A percentile compares a stretch with the other conserved stretches of the same genome.
Conservation (phyloP, 2,888 invertebrate species). For the Pheosia tremula region DNA sequence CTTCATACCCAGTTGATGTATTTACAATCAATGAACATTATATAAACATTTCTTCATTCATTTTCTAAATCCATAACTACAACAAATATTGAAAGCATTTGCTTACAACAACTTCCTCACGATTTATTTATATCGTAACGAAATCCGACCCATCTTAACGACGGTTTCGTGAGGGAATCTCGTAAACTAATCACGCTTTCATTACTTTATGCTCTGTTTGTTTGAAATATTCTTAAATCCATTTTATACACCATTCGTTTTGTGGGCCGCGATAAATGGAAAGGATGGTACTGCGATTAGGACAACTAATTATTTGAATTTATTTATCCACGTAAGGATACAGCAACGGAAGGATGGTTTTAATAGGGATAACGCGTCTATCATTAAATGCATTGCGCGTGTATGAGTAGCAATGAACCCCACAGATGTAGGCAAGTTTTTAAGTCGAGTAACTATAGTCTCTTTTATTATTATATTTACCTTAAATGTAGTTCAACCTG, state of each 20-base stretch:
- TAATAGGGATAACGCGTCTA: conserved; percentile 8
- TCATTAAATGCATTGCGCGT: background rate
- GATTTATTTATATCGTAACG: conserved; percentile 1
- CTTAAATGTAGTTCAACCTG: too few species aligned
- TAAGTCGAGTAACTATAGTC: too few species aligned
- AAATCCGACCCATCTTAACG: conserved; percentile 13
- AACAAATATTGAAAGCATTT: background rate
- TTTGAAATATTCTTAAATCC: conserved; percentile 26
- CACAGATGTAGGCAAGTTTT: too few species aligned
- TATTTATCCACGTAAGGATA: conserved; percentile 14
- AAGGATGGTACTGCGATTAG: conserved; percentile 14
- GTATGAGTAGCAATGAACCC: background rate
- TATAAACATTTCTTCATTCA: background rate
- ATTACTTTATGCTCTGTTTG: conserved; percentile 33
- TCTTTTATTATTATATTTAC: too few species aligned
- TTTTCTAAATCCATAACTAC: background rate
- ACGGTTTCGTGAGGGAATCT: conserved; percentile 33
- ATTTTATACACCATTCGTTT: conserved; percentile 32
- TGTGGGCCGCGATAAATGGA: conserved; percentile 25
- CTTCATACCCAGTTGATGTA: background rate
- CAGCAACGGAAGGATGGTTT: conserved; percentile 21
- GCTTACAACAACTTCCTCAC: background rate
- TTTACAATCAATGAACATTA: too few species aligned
- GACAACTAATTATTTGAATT: conserved; percentile 12
- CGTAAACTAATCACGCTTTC: conserved; percentile 29